phyloP scores from a whole-genome alignment of 2,113 vertebrate species.

The Australoheros scitulus region DNA sequence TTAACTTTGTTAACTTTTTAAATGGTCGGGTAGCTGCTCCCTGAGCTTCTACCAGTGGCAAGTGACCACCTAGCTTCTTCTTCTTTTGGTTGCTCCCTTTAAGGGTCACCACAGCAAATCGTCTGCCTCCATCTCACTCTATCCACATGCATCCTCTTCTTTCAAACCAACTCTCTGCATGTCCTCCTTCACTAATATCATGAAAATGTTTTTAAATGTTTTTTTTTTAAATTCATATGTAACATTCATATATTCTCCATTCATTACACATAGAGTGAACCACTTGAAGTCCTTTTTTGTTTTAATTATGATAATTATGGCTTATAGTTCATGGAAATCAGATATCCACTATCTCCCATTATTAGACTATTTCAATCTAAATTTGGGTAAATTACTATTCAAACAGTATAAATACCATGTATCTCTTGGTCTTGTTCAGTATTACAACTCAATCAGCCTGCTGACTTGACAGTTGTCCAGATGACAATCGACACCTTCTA shows the following conservation, averaged over 20 bases:
- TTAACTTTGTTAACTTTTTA: not conserved
- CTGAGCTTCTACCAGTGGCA: rapidly evolving
- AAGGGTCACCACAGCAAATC: not conserved
- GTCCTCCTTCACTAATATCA: not conserved
- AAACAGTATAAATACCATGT: not conserved
- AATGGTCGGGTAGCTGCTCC: not conserved
- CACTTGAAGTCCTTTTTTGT: not conserved
- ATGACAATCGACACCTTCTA: not conserved
- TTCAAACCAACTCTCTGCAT: not conserved
- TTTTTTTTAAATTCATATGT: not conserved
- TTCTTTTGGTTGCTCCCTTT: not conserved
- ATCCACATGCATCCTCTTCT: not conserved
- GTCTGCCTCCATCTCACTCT: not conserved
- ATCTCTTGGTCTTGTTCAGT: not conserved
- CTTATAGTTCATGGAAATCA: not conserved
- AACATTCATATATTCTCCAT: not conserved
- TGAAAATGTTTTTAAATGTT: rapidly evolving
- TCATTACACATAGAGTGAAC: not conserved
- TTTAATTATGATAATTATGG: not conserved
- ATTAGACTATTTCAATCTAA: not conserved
- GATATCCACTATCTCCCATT: not conserved
- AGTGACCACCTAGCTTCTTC: not conserved
- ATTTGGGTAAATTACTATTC: not conserved
- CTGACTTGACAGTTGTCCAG: not conserved
- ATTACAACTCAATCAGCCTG: not conserved